Percentiles rank a stretch among this genome's conserved stretches.
Evolutionary conservation across 2,113 vertebrate genomes (phyloP).

Genomic region (Penelope pileata): DNA sequence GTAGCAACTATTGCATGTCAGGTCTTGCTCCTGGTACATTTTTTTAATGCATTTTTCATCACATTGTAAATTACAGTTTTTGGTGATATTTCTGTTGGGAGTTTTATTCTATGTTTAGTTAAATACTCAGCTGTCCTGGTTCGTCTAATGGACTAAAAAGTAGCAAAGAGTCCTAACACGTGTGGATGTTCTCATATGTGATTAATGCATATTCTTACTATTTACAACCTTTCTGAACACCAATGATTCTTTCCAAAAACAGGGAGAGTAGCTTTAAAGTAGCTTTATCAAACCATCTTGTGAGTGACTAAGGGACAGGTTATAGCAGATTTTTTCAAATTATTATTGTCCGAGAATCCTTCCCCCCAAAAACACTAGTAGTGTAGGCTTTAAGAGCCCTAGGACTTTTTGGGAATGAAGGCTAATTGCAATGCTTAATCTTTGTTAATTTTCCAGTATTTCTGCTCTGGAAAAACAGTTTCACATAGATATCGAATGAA

Average conservation of each 20-base stretch:
- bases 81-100: not conserved
- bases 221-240: not conserved
- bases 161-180: not conserved
- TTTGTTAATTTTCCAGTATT: not conserved
- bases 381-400: not conserved
- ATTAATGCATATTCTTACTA: not conserved
- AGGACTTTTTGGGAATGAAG: not conserved
- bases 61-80: not conserved
- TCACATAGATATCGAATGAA: not conserved
- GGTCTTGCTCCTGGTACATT: not conserved
- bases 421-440: not conserved
- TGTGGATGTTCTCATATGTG: not conserved
- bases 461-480: not conserved
- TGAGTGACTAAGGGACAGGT: not conserved
- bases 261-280: not conserved
- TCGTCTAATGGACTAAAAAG: not conserved
- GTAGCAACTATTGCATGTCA: not conserved
- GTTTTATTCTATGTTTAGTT: not conserved
- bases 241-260: not conserved
- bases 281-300: not conserved
- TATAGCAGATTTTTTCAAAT: not conserved
- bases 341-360: not conserved
- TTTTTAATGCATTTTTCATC: not conserved
- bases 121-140: not conserved
- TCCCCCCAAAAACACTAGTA: not conserved